Percentiles rank a stretch among this genome's conserved stretches.
These are phyloP conservation scores for Pseudochromis fuscus DNA, from an alignment of 2,797 vertebrate genomes.

Conservation along the genomic window DNA sequence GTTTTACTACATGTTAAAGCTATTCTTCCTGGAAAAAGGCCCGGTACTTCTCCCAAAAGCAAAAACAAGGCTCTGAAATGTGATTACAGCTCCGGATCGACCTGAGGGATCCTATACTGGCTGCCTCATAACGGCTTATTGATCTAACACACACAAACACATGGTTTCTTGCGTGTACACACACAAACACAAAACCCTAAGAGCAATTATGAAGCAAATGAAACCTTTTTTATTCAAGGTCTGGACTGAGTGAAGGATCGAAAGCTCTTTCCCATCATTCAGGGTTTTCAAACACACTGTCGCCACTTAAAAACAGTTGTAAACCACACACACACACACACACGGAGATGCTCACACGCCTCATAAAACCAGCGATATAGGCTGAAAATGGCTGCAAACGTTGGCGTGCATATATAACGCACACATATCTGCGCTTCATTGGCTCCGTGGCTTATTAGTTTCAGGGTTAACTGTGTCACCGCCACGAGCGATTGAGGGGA, in stretches of 20 bases:
- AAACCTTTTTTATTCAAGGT: conserved; percentile 71
- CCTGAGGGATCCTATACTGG: conserved; percentile 60
- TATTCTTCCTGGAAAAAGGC: conserved; percentile 57
- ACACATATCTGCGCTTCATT: background rate
- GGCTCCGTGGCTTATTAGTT: conserved; percentile 53
- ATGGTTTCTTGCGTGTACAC: conserved; percentile 1
- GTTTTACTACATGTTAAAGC: conserved; percentile 29
- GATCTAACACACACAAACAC: conserved; percentile 69
- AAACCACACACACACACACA: background rate
- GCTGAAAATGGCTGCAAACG: conserved; percentile 7
- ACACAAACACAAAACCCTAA: conserved; percentile 34
- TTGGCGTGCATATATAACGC: conserved; percentile 3
- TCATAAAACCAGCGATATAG: conserved; percentile 10
- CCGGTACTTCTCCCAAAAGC: conserved; percentile 45
- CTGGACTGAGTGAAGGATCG: conserved; percentile 56
- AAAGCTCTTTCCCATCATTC: conserved; percentile 55
- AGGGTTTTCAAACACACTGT: conserved; percentile 32
- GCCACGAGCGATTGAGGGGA: conserved; percentile 49
- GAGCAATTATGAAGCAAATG: conserved; percentile 73
- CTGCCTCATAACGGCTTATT: conserved; percentile 81
- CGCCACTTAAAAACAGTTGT: conserved; percentile 23
- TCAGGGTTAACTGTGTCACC: conserved; percentile 65
- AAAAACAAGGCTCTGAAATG: conserved; percentile 64
- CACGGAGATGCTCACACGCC: background rate
- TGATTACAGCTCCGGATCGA: conserved; percentile 80